Percentiles rank a stretch among this genome's conserved stretches.
Conservation (phyloP, 2,797 vertebrate species). For the Epinephelus malabaricus region DNA sequence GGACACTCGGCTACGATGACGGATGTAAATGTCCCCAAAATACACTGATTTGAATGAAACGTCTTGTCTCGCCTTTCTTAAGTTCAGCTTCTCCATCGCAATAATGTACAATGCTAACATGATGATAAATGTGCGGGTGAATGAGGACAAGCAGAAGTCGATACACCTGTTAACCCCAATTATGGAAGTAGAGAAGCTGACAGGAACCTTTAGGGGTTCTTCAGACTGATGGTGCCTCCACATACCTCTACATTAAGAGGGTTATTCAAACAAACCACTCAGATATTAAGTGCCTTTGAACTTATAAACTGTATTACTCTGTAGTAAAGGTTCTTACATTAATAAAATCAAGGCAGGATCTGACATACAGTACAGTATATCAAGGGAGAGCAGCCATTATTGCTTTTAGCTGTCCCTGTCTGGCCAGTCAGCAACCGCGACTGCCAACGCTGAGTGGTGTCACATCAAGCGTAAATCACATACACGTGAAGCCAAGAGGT, state of each 20-base stretch:
- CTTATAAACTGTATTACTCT: constrained; percentile 23
- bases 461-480: constrained; percentile 22
- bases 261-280: constrained; percentile 13
- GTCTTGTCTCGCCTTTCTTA: not conserved
- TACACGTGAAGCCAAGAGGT: constrained; percentile 39
- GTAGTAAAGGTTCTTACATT: constrained; percentile 40
- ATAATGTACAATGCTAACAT: constrained; percentile 15
- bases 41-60: not conserved
- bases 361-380: constrained; percentile 59
- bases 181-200: not conserved
- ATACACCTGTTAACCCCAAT: not conserved
- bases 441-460: constrained; percentile 22
- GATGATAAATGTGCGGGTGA: not conserved
- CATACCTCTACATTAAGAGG: constrained; percentile 4
- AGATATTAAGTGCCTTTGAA: constrained; percentile 53
- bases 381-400: constrained; percentile 64
- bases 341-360: constrained; percentile 60
- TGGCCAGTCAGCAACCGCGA: constrained; percentile 32
- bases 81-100: not conserved
- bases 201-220: constrained; percentile 1
- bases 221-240: constrained; percentile 13
- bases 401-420: constrained; percentile 59
- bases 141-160: constrained; percentile 4
- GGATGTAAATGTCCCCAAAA: constrained; percentile 10
- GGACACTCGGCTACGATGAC: constrained; percentile 12